phyloP scores from a whole-genome alignment of 2,113 vertebrate genomes.

The Rafetus swinhoei region DNA sequence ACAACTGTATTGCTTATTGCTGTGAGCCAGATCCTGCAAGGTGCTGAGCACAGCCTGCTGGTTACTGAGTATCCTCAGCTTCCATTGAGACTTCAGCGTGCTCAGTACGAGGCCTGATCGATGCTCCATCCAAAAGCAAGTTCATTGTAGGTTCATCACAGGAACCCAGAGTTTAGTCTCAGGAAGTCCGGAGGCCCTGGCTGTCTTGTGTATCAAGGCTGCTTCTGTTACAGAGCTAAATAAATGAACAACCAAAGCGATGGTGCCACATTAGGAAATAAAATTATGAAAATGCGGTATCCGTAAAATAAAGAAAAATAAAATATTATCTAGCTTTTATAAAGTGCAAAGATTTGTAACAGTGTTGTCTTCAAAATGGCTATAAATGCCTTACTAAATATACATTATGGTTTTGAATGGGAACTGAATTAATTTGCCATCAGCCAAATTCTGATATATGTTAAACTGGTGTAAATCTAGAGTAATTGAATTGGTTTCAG shows the following conservation, averaged over 20 bases:
- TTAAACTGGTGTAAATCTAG: background rate
- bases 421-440: background rate
- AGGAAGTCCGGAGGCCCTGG: constrained; percentile 58
- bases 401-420: background rate
- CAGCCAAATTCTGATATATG: background rate
- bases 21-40: rapidly evolving
- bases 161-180: constrained; percentile 38
- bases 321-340: constrained; percentile 22
- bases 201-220: constrained; percentile 49
- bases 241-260: constrained; percentile 15
- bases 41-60: background rate
- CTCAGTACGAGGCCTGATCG: rapidly evolving
- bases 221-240: constrained; percentile 50
- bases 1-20: background rate
- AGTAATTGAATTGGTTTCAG: background rate
- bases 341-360: background rate
- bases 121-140: rapidly evolving
- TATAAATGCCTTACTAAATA: background rate
- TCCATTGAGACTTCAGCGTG: rapidly evolving
- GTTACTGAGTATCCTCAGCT: constrained; percentile 4
- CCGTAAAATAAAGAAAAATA: constrained; percentile 39
- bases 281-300: constrained; percentile 13
- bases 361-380: background rate
- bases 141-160: constrained; percentile 25
- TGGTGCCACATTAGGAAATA: constrained; percentile 21